Conservation (phyloP, 2,888 invertebrate genomes). For the Pocota personata region DNA sequence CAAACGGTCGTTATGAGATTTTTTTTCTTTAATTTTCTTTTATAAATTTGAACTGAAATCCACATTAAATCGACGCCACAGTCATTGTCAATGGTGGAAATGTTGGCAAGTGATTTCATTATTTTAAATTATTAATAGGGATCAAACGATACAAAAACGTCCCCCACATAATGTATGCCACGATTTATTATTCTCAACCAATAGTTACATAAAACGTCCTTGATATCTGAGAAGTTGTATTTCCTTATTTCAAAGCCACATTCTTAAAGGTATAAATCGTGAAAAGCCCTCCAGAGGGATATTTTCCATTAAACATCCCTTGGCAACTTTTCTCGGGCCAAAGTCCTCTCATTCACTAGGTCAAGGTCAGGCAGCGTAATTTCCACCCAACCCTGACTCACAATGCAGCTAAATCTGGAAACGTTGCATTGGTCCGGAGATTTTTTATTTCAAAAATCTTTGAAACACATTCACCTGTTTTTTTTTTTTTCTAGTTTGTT, state of each 20-base stretch:
- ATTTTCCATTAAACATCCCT: background rate
- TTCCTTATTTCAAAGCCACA: background rate
- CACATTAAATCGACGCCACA: background rate
- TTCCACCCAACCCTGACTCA: conserved; percentile 15
- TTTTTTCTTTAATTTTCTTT: background rate
- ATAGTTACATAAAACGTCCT: conserved; percentile 25
- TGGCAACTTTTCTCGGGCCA: conserved; percentile 17
- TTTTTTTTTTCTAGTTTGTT: background rate
- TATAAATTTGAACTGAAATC: background rate
- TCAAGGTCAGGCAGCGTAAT: conserved; percentile 57
- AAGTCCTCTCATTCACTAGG: conserved; percentile 49
- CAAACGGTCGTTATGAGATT: background rate
- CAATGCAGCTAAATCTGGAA: conserved; percentile 21
- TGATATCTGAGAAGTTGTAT: background rate
- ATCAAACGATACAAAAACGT: background rate
- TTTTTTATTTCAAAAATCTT: background rate
- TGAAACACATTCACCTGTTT: conserved; percentile 4
- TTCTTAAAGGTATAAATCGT: background rate
- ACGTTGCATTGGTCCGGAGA: background rate
- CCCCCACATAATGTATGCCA: background rate
- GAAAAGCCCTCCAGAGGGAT: conserved; percentile 8
- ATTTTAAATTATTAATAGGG: background rate
- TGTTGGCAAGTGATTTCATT: conserved; percentile 4
- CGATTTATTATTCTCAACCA: background rate
- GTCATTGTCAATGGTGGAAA: conserved; percentile 21